Evolutionary conservation across 2,113 vertebrate genomes (phyloP).

Genomic region (Cacatua alba): DNA sequence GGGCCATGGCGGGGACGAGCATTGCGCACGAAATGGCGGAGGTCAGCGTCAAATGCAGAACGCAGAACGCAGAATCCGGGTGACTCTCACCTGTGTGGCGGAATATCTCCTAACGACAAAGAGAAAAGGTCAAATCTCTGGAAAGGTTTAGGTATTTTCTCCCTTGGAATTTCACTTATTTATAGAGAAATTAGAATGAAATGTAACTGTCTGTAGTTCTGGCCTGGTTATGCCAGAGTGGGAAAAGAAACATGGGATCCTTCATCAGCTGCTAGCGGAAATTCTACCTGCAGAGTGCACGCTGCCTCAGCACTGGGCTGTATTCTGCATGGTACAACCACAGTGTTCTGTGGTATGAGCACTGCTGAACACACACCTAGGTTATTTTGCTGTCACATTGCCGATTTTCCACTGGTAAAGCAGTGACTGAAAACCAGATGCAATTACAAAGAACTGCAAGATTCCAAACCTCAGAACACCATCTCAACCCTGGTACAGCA

Average conservation of each 20-base stretch:
- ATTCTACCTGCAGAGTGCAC: fast-evolving
- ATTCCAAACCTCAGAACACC: fast-evolving
- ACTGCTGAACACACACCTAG: fast-evolving
- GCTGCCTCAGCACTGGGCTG: not conserved
- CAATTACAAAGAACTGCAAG: not conserved
- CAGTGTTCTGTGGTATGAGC: not conserved
- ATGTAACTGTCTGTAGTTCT: fast-evolving
- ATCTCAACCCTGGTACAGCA: not conserved
- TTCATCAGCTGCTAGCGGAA: not conserved
- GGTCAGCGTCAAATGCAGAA: not conserved
- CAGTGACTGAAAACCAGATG: not conserved
- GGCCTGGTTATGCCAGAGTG: not conserved
- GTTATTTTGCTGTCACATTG: no score
- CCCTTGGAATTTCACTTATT: not conserved
- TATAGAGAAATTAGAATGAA: not conserved
- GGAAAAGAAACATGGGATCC: fast-evolving
- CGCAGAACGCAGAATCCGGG: not conserved
- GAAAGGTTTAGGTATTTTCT: not conserved
- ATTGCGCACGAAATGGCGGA: no score
- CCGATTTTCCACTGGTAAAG: not conserved
- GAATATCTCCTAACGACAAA: not conserved
- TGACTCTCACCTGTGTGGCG: no score
- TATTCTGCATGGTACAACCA: not conserved
- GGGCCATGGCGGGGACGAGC: not conserved
- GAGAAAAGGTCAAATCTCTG: fast-evolving